These are phyloP conservation scores for Rissa tridactyla DNA, from an alignment of 2,113 vertebrate species.

Conservation along the genomic window DNA sequence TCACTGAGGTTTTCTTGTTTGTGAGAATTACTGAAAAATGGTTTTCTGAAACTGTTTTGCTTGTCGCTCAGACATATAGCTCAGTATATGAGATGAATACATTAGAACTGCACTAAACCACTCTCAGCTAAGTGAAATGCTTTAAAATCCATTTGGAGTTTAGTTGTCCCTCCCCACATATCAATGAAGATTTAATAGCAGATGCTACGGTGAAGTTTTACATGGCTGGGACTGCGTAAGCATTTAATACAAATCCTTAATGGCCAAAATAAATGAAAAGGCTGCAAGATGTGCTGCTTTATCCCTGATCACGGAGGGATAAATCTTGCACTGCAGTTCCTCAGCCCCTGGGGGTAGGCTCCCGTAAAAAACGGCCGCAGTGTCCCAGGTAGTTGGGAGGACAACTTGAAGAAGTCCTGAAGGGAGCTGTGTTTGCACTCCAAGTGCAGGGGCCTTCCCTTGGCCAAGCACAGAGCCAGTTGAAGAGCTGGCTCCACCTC, in stretches of 20 bases:
- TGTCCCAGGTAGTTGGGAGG: background rate
- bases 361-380: accelerated
- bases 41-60: background rate
- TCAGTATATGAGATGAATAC: background rate
- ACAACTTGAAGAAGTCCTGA: accelerated
- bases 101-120: background rate
- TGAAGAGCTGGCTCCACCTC: background rate
- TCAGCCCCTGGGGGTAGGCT: background rate
- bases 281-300: background rate
- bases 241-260: constrained; percentile 13
- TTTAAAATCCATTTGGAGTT: constrained; percentile 5
- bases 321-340: background rate
- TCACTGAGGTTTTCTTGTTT: background rate
- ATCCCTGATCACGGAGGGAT: background rate
- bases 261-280: background rate
- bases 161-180: background rate
- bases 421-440: background rate
- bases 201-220: background rate
- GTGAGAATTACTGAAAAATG: background rate
- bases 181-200: background rate
- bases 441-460: background rate
- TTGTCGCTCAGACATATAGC: background rate
- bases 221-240: background rate
- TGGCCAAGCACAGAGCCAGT: background rate
- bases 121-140: background rate